Base-by-base conservation (phyloP, 2,113 vertebrate genomes). In the Jacana jacana region DNA sequence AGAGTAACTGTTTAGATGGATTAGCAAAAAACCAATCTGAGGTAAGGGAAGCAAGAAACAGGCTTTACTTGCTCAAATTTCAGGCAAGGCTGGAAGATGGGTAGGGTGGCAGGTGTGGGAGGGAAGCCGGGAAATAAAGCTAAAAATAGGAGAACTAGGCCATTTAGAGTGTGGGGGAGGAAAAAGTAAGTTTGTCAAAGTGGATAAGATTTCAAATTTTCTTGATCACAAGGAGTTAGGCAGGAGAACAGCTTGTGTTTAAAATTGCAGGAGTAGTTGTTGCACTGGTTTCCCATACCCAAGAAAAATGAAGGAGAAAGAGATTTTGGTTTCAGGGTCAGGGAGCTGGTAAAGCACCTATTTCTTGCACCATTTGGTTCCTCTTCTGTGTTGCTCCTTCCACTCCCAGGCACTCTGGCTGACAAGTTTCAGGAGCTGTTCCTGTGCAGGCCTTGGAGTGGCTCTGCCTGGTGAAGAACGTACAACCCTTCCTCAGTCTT, bases 381-480 rank as follows among this genome's bases (percentile, higher is more conserved):
- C 10, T 35, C 52, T 64, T 63, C 61, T 1, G 0, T 15, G 5
- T n/a, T 79, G 20, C n/a, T 64, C 42, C 33, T 64, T 84, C 37
- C 6, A 30, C 11, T 13, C 11, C 7, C 28, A 25, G 16, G 33
- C 2, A 3, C 25, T 49, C 25, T 28, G 4, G 1, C 4, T 28
- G 11, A 15, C 19, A 69, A 24, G 24, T 75, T 64, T 63, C 30
- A 52, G 52, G 30, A 64, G 19, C 7, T 52, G 54, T 17, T 68
- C 9, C 25, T 27, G 13, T 19, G 13, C 10, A 70, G 27, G 54
- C 7, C 27, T 27, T 39, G 42, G 22, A 40, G 31, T 28, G 7
- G 14, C 15, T 49, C 30, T 37, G 31, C 11, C 17, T 0, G 0
- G 16, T 12, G 10, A 69, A 49, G 24, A 58, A 23, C 0, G 0